These are phyloP conservation scores for Zaprionus inermis DNA, from an alignment of 1,140 invertebrate species.

Conservation along the genomic window DNA sequence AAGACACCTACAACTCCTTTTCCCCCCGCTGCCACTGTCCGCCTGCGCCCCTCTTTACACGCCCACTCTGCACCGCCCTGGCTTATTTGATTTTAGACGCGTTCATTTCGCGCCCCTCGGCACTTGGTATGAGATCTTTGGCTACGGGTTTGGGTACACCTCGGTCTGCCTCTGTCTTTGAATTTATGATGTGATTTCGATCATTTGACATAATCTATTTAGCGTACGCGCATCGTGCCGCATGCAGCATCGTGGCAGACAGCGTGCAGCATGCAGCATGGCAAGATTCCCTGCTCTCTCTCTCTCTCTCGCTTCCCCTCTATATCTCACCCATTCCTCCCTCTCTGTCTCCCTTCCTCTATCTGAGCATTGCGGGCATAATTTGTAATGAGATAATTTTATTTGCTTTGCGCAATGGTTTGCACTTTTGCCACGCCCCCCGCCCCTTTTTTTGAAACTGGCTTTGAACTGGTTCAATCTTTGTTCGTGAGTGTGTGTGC, in stretches of 20 bases:
- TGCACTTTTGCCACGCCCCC: background rate
- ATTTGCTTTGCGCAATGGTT: constrained; percentile 76
- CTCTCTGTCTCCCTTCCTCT: background rate
- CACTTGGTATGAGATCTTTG: constrained; percentile 40
- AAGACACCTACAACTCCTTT: background rate
- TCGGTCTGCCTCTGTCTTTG: constrained; percentile 22
- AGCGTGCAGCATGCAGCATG: constrained; percentile 11
- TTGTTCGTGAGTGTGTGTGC: constrained; percentile 2
- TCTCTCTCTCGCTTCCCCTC: background rate
- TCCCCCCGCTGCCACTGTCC: too few species aligned
- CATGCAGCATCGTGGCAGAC: constrained; percentile 22
- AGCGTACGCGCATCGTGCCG: constrained; percentile 55
- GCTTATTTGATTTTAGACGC: constrained; percentile 81
- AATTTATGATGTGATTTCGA: constrained; percentile 82
- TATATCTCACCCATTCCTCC: background rate
- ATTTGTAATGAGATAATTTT: constrained; percentile 83
- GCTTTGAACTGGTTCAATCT: background rate
- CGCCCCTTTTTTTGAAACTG: background rate
- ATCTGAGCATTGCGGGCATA: constrained; percentile 61
- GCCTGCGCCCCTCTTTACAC: constrained; percentile 25
- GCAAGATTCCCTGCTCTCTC: background rate
- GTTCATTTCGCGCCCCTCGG: constrained; percentile 68
- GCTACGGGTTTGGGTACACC: background rate
- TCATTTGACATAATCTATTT: constrained; percentile 83
- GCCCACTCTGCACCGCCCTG: constrained; percentile 68